Base-by-base conservation (phyloP, 2,113 vertebrate species). In the Eurystomus gularis region DNA sequence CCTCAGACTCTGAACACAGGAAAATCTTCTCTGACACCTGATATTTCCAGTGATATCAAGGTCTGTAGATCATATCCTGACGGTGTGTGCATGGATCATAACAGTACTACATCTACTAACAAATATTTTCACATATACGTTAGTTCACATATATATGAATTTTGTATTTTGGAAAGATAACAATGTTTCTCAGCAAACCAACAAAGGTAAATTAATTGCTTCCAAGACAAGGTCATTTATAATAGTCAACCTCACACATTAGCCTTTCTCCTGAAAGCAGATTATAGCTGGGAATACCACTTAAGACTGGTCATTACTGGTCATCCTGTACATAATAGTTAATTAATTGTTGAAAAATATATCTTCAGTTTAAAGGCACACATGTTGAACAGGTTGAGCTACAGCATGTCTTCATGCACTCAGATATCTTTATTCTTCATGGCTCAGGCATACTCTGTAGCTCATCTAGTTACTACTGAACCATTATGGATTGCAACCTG, bases 371-470 rank as follows among this genome's bases (percentile, higher is more conserved):
- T 69, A 64, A 69, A 77, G 58, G 14, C 23, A 25, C 23, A 6
- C 7, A 2, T 77, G 31, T n/a, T 77, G 20, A 75, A 39, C 0
- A 0, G 73, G 15, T 5, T 46, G 28, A 80, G 17, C 55, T 42
- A 39, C 11, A 61, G 13, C 33, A 33, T 51, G 39, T 28, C 58
- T 78, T 84, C 37, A 4, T 33, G 20, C 24, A 28, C 14, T 71
- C 51, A 35, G 15, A 15, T 70, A 6, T 55, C 70, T 79, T 82
- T 58, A 40, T 40, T 82, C 17, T 71, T n/a, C 2, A 0, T 64
- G 35, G 19, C 71, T 76, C 39, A 72, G 52, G 6, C 51, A 29
- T 54, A 40, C 14, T 44, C 37, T 84, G 33, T 55, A 73, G 37
- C 21, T 79, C 44, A 48, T n/a, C 1, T 2, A 26, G 12, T 69